Percentiles rank a stretch among this genome's conserved stretches.
These are phyloP conservation scores for Drosophila sp. DNA, from an alignment of 1,140 invertebrate genomes.

Conservation along the genomic window DNA sequence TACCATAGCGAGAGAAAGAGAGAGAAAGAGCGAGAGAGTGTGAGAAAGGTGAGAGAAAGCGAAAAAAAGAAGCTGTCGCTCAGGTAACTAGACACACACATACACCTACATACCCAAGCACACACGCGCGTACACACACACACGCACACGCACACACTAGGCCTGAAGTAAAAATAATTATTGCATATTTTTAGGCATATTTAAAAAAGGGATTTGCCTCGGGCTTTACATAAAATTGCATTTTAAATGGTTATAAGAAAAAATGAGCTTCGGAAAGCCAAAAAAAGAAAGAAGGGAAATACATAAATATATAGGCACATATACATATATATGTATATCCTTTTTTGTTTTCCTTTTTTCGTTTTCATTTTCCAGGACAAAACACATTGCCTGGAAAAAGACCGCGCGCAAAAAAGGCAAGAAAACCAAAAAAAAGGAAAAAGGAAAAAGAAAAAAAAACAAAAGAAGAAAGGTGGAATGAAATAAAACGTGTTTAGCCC, in stretches of 20 bases:
- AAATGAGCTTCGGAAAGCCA: background rate
- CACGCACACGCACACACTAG: background rate
- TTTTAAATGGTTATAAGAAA: background rate
- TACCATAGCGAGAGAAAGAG: background rate
- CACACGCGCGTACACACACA: background rate
- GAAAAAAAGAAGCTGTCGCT: constrained; percentile 4
- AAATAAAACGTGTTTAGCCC: constrained; percentile 13
- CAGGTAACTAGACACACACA: constrained; percentile 13
- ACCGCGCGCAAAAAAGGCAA: constrained; percentile 8
- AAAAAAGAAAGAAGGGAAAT: background rate
- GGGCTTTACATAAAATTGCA: background rate
- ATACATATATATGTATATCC: background rate
- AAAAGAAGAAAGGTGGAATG: background rate
- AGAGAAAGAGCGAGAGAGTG: background rate
- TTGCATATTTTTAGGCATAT: constrained; percentile 9
- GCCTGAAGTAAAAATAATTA: constrained; percentile 2
- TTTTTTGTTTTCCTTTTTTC: background rate
- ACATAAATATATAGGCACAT: background rate
- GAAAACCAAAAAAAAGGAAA: background rate
- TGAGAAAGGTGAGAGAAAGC: background rate
- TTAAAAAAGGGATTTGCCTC: background rate
- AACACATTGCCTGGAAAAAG: constrained; percentile 19
- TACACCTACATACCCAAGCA: background rate
- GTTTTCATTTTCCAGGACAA: constrained; percentile 10
- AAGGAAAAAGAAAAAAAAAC: background rate